These are phyloP conservation scores for Oryctes rhinoceros DNA, from an alignment of 1,140 invertebrate species.

Conservation along the genomic window DNA sequence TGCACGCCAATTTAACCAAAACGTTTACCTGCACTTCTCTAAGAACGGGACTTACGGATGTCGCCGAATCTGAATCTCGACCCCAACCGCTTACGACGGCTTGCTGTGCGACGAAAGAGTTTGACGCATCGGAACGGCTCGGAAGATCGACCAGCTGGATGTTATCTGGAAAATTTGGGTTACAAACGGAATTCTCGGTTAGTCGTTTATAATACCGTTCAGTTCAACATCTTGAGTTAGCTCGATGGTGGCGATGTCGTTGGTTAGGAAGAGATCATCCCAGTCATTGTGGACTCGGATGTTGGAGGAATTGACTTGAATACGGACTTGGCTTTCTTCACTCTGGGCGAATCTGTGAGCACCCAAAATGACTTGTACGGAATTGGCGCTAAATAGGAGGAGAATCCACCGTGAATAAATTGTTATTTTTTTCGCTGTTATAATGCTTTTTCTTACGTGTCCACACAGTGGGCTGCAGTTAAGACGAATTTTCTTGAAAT, in stretches of 20 bases:
- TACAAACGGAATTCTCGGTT: background rate
- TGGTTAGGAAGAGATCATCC: background rate
- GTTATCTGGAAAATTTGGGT: background rate
- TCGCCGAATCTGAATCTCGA: slow-evolving; percentile 25
- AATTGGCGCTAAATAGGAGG: background rate
- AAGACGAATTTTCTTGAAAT: slow-evolving; percentile 3
- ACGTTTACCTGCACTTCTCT: background rate
- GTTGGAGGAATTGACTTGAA: background rate
- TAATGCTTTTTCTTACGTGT: background rate
- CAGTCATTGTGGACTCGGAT: slow-evolving; percentile 35
- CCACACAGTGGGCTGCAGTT: slow-evolving; percentile 11
- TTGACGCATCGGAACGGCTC: slow-evolving; percentile 6
- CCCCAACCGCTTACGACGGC: slow-evolving; percentile 42
- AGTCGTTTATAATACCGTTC: background rate
- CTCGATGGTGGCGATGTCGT: slow-evolving; percentile 42
- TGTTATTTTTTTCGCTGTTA: background rate
- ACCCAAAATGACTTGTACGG: slow-evolving; percentile 29
- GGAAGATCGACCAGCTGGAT: slow-evolving; percentile 21
- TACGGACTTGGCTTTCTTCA: slow-evolving; percentile 33
- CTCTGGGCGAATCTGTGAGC: slow-evolving; percentile 36
- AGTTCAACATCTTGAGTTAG: slow-evolving; percentile 11
- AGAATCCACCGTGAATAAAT: background rate
- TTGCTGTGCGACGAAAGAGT: background rate
- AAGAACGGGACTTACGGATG: slow-evolving; percentile 38
- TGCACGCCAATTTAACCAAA: slow-evolving; percentile 22